Percentiles rank a stretch among this genome's conserved stretches.
phyloP scores from a whole-genome alignment of 2,113 vertebrate genomes.

The Pseudonaja textilis region DNA sequence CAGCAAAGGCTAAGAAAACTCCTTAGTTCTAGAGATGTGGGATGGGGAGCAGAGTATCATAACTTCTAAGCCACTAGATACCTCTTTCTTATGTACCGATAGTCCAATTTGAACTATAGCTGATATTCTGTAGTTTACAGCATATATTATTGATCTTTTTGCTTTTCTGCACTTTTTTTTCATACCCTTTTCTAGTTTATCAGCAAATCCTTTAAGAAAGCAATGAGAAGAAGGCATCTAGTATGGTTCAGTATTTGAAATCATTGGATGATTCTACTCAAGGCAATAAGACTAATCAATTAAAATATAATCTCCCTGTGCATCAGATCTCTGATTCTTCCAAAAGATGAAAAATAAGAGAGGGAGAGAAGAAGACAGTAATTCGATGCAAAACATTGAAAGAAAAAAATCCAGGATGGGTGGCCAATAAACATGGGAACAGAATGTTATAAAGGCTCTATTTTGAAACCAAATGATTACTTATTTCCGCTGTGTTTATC shows the following conservation, averaged over 20 bases:
- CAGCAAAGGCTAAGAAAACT: not conserved
- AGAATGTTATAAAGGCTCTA: not conserved
- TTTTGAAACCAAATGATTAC: not conserved
- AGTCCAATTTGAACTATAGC: not conserved
- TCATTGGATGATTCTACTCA: not conserved
- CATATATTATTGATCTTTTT: not conserved
- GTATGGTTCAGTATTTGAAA: not conserved
- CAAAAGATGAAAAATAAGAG: not conserved
- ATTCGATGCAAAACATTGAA: not conserved
- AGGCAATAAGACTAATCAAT: not conserved
- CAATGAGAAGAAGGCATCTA: not conserved
- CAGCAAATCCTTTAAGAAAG: not conserved
- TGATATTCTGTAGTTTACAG: not conserved
- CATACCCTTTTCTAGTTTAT: not conserved
- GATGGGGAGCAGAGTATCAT: not conserved
- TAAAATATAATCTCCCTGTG: not conserved
- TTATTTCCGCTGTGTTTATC: not conserved
- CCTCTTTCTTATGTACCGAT: not conserved
- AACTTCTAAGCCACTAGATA: not conserved
- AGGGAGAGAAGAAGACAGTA: not conserved
- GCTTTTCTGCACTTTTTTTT: not conserved
- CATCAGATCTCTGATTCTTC: not conserved
- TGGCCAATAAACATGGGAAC: not conserved
- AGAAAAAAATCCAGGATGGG: not conserved
- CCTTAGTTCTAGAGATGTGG: not conserved